These are phyloP conservation scores for Anneissia japonica DNA, from an alignment of 35 echinoderm and acorn worm species.

Conservation along the genomic window DNA sequence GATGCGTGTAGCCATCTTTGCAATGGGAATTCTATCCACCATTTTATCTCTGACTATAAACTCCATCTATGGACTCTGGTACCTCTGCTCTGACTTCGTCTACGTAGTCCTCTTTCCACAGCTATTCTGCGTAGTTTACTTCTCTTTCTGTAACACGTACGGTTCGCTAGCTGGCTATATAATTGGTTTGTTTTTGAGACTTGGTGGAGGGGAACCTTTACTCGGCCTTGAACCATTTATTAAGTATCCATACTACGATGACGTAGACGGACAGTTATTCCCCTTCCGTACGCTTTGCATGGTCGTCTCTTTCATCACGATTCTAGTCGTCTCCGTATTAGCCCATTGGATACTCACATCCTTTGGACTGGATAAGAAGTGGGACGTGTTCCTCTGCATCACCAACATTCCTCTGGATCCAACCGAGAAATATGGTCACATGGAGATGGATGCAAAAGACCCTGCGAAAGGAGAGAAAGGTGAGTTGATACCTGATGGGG, in stretches of 20 bases:
- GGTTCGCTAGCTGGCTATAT: constrained; percentile 78
- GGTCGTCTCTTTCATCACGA: constrained; percentile 34
- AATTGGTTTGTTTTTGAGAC: constrained; percentile 63
- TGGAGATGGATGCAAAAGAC: background rate
- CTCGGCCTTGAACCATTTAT: constrained; percentile 62
- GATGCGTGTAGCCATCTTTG: constrained; percentile 70
- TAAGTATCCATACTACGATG: constrained; percentile 75
- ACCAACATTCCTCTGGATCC: constrained; percentile 37
- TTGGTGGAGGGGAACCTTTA: constrained; percentile 59
- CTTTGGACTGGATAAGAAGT: constrained; percentile 13
- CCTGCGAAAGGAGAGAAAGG: constrained; percentile 40
- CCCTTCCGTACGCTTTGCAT: constrained; percentile 76
- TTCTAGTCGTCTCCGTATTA: constrained; percentile 35
- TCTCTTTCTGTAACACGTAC: constrained; percentile 78
- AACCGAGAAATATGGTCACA: background rate
- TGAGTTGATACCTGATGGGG: background rate
- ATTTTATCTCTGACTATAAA: constrained; percentile 75
- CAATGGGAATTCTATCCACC: constrained; percentile 53
- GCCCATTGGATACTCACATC: constrained; percentile 29
- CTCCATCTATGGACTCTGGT: constrained; percentile 94
- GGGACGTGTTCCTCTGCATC: constrained; percentile 50
- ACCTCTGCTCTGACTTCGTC: constrained; percentile 96
- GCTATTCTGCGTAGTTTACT: constrained; percentile 93
- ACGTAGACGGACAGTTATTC: constrained; percentile 57
- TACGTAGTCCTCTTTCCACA: constrained; percentile 93